Conservation (phyloP, 2,797 vertebrate genomes). For the Aselliscus stoliczkanus region DNA sequence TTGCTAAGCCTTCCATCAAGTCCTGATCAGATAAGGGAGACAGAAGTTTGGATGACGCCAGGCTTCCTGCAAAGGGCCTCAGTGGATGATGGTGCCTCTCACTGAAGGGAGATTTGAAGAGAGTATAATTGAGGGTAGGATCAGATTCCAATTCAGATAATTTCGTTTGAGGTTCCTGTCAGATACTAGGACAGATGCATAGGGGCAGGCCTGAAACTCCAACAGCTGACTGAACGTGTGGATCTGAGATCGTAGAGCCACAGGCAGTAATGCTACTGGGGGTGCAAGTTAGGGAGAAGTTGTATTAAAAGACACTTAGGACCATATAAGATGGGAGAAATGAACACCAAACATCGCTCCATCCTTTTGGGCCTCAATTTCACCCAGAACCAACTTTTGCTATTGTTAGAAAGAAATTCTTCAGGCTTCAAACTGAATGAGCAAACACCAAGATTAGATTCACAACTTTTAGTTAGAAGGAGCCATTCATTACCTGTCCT, state of each 20-base stretch:
- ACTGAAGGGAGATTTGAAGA: not conserved
- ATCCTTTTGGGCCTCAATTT: not conserved
- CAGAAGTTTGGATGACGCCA: not conserved
- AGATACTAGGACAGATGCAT: not conserved
- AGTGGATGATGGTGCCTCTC: not conserved
- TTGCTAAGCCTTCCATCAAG: too few relatives aligned
- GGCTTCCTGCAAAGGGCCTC: not conserved
- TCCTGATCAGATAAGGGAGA: not conserved
- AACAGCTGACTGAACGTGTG: accelerated
- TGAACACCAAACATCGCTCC: not conserved
- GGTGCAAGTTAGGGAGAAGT: not conserved
- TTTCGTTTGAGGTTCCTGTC: not conserved
- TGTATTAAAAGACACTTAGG: not conserved
- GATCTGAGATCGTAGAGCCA: not conserved
- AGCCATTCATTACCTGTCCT: not conserved
- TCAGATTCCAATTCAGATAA: not conserved
- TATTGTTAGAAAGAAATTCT: not conserved
- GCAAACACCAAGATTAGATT: not conserved
- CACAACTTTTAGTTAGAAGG: not conserved
- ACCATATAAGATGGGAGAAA: not conserved
- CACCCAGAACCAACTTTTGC: not conserved
- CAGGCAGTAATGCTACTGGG: accelerated
- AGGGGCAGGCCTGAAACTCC: not conserved
- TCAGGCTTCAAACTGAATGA: not conserved
- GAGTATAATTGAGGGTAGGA: not conserved